Percentiles rank a stretch among this genome's conserved stretches.
phyloP scores from a whole-genome alignment of 2,113 vertebrate genomes.

The Macrotus californicus region DNA sequence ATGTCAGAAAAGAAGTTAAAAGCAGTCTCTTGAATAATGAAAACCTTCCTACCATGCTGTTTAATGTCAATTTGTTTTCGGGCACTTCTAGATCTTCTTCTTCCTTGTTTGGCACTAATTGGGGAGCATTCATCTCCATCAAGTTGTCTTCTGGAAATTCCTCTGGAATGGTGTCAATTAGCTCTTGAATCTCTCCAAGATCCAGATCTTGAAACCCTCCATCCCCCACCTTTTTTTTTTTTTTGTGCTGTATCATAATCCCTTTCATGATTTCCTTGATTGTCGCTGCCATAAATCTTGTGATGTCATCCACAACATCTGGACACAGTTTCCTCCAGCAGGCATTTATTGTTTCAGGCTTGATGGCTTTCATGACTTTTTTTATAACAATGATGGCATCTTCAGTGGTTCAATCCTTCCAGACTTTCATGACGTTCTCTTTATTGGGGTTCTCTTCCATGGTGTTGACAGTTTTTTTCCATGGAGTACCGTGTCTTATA shows the following conservation, averaged over 20 bases:
- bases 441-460: neutral
- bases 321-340: neutral
- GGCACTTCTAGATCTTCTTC: neutral
- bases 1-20: neutral
- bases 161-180: neutral
- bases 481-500: neutral
- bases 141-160: neutral
- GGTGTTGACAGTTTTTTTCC: neutral
- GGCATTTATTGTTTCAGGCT: neutral
- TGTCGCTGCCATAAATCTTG: neutral
- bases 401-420: neutral
- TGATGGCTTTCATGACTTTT: neutral
- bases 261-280: neutral
- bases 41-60: neutral
- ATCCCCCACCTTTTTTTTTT: neutral
- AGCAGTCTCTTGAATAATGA: neutral
- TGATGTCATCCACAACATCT: neutral
- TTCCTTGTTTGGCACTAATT: too few species aligned
- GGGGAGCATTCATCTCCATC: neutral
- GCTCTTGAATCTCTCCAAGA: neutral
- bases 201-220: neutral
- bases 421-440: neutral
- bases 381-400: neutral
- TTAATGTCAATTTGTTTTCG: neutral
- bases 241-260: neutral